A percentile compares a stretch with the other conserved stretches of the same genome.
phyloP scores from a whole-genome alignment of 2,797 vertebrate species.

The Onychomys arenicola region DNA sequence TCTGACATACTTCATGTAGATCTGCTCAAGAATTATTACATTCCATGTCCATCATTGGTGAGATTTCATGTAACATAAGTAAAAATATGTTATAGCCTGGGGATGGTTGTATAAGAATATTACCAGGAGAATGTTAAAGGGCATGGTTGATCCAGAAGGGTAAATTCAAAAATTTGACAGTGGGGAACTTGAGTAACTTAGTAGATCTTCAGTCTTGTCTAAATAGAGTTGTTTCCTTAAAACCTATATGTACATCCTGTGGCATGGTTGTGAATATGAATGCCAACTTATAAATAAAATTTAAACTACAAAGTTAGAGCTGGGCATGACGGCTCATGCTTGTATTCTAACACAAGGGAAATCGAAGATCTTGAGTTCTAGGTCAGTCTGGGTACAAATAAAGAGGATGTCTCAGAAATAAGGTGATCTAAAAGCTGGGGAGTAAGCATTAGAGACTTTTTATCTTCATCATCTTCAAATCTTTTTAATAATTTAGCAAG shows the following conservation, averaged over 20 bases:
- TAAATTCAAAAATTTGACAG: neutral
- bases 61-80: neutral
- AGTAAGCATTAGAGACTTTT: neutral
- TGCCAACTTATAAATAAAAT: neutral
- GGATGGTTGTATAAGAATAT: neutral
- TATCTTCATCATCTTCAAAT: neutral
- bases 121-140: neutral
- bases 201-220: neutral
- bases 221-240: neutral
- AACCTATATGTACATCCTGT: neutral
- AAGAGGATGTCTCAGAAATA: neutral
- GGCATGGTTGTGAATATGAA: neutral
- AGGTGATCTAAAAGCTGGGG: neutral
- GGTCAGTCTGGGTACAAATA: neutral
- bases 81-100: neutral
- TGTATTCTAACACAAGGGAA: neutral
- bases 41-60: neutral
- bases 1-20: neutral
- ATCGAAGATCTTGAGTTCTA: neutral
- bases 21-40: neutral
- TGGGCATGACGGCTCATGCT: rapidly evolving
- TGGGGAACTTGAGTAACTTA: neutral
- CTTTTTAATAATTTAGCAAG: neutral
- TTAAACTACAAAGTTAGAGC: neutral
- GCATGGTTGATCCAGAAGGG: neutral